Base-by-base conservation (phyloP, 2,888 invertebrate genomes). In the Lithophane ornitopus region DNA sequence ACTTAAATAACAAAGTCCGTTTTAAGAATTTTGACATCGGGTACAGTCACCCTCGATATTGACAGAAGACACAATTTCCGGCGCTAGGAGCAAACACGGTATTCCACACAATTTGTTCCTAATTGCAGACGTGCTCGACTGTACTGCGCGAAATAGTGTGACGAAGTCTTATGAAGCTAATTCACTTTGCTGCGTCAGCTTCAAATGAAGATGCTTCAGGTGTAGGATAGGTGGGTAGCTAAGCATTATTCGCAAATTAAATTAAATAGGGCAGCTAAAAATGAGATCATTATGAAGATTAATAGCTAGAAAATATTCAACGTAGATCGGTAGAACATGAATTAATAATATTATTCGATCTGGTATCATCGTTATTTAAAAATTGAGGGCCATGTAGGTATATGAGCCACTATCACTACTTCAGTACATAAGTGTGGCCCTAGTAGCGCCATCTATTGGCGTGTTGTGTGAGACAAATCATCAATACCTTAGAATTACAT, bases 11-110 rank as follows among this genome's bases (percentile, higher is more conserved):
- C 80, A 91, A 74, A 75, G 82, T 69, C 3, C 66, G 56, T 76
- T 62, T 74, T 61, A 9, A 63, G 7, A 12, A 58, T 61, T 63
- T 49, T 65, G 12, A n/a, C 11, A 56, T 39, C 16, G 85, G 81
- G 89, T 89, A 90, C 88, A 89, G 82, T 88, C 87, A 82, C 83
- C 90, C 91, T 87, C 89, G 89, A 91, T 94, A 93, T 94, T 94
- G 93, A 93, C 93, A 92, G 92, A 91, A 93, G 92, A 92, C 89
- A 91, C 94, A 94, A 95, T 95, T 94, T 94, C 94, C 95, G 91
- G 85, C 79, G 87, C 75, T 81, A 65, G 84, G 63, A 89, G 78
- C 87, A 86, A 88, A 88, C 80, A 84, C 76, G 78, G 82, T 84
- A 87, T 93, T 94, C 93, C 92, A 91, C 92, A 91, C 94, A 93